Conservation (phyloP, 2,888 invertebrate species). For the Ectobius pallidus region DNA sequence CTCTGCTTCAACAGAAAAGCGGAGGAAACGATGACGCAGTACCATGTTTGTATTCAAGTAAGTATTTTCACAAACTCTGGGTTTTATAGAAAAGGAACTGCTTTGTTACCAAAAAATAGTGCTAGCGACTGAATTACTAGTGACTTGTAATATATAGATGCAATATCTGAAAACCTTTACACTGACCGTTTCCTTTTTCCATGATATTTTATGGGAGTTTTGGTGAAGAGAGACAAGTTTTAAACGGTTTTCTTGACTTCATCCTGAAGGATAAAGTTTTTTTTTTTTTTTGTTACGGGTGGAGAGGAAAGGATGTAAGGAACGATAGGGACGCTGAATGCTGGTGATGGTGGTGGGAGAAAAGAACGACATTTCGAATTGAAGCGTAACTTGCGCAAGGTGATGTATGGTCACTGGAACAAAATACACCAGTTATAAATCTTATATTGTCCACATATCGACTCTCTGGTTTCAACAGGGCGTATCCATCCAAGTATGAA, state of each 20-base stretch:
- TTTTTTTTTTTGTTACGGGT: neutral
- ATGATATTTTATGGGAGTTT: conserved; percentile 34
- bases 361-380: conserved; percentile 18
- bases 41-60: neutral
- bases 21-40: neutral
- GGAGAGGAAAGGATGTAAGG: neutral
- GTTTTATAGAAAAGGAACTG: neutral
- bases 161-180: neutral
- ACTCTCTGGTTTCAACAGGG: neutral
- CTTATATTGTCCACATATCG: neutral
- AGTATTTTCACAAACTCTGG: neutral
- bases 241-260: conserved; percentile 35
- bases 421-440: conserved; percentile 3
- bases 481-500: conserved; percentile 1
- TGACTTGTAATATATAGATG: neutral
- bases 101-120: neutral
- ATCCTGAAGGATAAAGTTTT: conserved; percentile 27
- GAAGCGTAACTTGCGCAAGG: conserved; percentile 8
- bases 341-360: neutral
- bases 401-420: neutral
- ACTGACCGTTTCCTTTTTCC: conserved; percentile 28
- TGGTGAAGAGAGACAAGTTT: conserved; percentile 33
- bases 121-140: neutral
- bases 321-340: conserved; percentile 1
- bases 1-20: neutral